phyloP scores from a whole-genome alignment of 2,113 vertebrate genomes.

The Nanorana parkeri region DNA sequence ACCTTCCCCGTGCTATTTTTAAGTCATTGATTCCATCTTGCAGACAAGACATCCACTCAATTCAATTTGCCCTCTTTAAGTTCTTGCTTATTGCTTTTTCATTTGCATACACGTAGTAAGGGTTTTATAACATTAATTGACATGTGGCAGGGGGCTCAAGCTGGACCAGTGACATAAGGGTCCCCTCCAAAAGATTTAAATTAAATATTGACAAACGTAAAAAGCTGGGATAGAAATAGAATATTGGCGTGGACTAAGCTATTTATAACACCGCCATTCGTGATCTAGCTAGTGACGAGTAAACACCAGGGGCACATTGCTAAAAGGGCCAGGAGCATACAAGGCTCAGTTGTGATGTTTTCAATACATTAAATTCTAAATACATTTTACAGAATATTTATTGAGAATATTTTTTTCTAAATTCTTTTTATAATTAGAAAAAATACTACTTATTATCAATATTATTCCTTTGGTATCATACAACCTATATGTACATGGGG shows the following conservation, averaged over 20 bases:
- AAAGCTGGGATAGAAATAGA: constrained; percentile 12
- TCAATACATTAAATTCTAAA: too few species aligned
- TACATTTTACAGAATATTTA: too few species aligned
- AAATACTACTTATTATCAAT: too few species aligned
- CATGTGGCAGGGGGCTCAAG: constrained; percentile 1
- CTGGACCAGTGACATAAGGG: neutral
- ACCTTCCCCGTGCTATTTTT: constrained; percentile 32
- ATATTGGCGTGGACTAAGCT: neutral
- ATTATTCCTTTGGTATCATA: too few species aligned
- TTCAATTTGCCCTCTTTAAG: constrained; percentile 9
- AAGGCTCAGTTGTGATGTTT: too few species aligned
- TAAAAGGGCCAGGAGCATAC: too few species aligned
- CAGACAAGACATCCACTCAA: constrained; percentile 2
- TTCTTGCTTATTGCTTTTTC: neutral
- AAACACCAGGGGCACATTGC: too few species aligned
- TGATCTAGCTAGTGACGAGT: too few species aligned
- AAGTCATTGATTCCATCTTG: constrained; percentile 44
- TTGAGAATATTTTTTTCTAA: too few species aligned
- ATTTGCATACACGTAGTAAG: neutral
- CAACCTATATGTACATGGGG: too few species aligned
- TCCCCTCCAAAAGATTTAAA: neutral
- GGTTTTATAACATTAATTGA: constrained; percentile 17
- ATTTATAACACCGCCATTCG: neutral
- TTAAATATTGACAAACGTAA: constrained; percentile 5
- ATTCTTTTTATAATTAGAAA: too few species aligned